Percentiles rank a stretch among this genome's conserved stretches.
Conservation (phyloP, 2,797 vertebrate genomes). For the Rhinophrynus dorsalis region DNA sequence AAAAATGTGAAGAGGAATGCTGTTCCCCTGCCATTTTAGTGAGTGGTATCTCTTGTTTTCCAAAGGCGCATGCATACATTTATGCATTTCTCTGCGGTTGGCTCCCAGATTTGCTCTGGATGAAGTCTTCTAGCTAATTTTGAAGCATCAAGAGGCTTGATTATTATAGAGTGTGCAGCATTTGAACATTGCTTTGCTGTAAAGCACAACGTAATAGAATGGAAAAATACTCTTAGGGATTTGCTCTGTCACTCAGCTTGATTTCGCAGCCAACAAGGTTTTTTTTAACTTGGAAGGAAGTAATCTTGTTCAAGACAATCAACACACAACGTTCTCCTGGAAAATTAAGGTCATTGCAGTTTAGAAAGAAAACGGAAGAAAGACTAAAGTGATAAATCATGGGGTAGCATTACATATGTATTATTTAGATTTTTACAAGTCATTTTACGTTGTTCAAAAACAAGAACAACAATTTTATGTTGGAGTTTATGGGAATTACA, state of each 20-base stretch:
- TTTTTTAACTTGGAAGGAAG: background rate
- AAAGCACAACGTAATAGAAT: slow-evolving; percentile 23
- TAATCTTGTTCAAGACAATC: background rate
- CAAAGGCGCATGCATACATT: slow-evolving; percentile 45
- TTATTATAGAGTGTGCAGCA: slow-evolving; percentile 28
- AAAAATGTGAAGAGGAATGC: slow-evolving; percentile 45
- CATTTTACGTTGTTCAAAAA: no score
- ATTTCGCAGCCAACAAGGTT: background rate
- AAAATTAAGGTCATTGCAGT: background rate
- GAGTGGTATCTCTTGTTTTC: slow-evolving; percentile 48
- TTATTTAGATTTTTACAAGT: no score
- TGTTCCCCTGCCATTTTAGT: slow-evolving; percentile 44
- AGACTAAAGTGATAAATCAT: no score
- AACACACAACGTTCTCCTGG: background rate
- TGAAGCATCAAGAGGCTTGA: slow-evolving; percentile 41
- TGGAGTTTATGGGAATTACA: no score
- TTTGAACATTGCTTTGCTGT: slow-evolving; percentile 14
- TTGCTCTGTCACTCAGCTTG: slow-evolving; percentile 23
- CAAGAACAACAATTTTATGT: no score
- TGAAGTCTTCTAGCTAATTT: slow-evolving; percentile 45
- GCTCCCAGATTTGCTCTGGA: slow-evolving; percentile 43
- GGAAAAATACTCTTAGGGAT: slow-evolving; percentile 26
- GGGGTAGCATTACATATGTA: no score
- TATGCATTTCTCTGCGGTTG: slow-evolving; percentile 34
- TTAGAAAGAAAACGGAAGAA: background rate